phyloP scores from a whole-genome alignment of 1,140 invertebrate genomes.

The Drosophila triauraria region DNA sequence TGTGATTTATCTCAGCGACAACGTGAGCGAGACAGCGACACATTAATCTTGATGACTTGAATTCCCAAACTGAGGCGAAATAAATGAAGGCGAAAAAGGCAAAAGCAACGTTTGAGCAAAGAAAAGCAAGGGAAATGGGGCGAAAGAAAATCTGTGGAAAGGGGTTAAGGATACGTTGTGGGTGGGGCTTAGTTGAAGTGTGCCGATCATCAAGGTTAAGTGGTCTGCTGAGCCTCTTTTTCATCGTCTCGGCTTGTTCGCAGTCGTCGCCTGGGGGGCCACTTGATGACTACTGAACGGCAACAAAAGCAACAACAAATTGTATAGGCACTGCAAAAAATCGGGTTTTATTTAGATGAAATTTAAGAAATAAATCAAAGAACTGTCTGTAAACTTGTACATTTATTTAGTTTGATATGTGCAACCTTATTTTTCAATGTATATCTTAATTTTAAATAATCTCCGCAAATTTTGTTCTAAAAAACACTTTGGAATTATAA shows the following conservation, averaged over 20 bases:
- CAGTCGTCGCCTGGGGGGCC: conserved; percentile 36
- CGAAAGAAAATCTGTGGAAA: background rate
- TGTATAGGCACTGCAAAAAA: background rate
- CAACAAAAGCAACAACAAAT: conserved; percentile 29
- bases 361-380: background rate
- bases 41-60: conserved; percentile 55
- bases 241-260: conserved; percentile 49
- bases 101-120: background rate
- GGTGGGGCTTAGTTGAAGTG: conserved; percentile 31
- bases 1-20: conserved; percentile 67
- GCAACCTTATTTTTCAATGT: background rate
- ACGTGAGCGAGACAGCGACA: conserved; percentile 33
- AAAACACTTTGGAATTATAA: background rate
- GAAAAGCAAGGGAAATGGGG: background rate
- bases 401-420: no score
- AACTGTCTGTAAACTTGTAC: background rate
- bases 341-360: background rate
- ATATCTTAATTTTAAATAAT: background rate
- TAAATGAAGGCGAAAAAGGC: conserved; percentile 23
- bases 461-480: background rate
- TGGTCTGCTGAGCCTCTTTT: conserved; percentile 47
- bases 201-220: conserved; percentile 73
- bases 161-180: conserved; percentile 6
- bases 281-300: conserved; percentile 52
- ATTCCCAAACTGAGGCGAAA: conserved; percentile 28